Base-by-base conservation (phyloP, 92 coral and sea anemone species). In the Umimayanthus chanpuru region DNA sequence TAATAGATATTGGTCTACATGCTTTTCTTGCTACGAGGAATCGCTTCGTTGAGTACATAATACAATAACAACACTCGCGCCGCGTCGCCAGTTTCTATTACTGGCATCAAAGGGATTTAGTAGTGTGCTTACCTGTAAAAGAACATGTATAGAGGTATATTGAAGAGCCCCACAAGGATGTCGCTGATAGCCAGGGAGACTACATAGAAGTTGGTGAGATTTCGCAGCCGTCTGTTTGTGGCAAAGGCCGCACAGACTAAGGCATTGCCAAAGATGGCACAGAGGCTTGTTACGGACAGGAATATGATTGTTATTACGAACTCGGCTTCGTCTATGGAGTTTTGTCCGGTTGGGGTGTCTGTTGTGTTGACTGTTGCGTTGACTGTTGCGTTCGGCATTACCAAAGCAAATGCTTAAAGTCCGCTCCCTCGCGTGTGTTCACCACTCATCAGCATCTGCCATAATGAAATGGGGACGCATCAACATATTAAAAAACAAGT, bases 131-230 rank as follows among this genome's bases (percentile, higher is more conserved):
- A 83, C 87, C 87, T 70, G 87, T 83, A 83, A 5, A 83, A 70
- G n/a, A 47, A 95, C 94, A 92, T 95, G 88, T 94, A 95, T 4
- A 95, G 90, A 23, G 98, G 98, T 26, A 95, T 92, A 50, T 93
- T 93, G 39, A 95, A 75, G 21, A 89, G 71, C 14, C 96, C 98
- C 12, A 93, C 96, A 40, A 95, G 82, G 30, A 95, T 94, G 58
- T 95, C 98, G 86, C 96, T 93, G 56, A 95, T 87, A 3, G 98
- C 98, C 68, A 95, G 87, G 11, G 98, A 95, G 53, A 94, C 98
- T 38, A 95, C 96, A 81, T 93, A 95, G 71, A 91, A 95, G 86
- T 95, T 95, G 18, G 98, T 95, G 77, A 95, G 72, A 30, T 92
- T 93, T 56, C 98, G 88, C 7, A 95, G 91, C 38, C 88, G 79